These are phyloP conservation scores for Anolis sagrei DNA, from an alignment of 2,113 vertebrate genomes.

Conservation along the genomic window DNA sequence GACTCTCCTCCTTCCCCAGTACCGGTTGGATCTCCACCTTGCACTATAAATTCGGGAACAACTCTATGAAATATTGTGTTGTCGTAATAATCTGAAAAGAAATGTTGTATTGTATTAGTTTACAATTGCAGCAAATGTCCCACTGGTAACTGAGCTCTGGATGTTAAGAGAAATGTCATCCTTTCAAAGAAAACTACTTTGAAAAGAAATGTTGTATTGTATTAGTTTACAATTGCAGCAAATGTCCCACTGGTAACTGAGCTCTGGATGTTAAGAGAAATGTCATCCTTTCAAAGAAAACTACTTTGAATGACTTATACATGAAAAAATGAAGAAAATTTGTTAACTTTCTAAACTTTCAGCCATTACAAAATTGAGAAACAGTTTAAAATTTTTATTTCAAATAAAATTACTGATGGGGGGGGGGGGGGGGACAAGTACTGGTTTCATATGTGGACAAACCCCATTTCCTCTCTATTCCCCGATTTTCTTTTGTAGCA, in stretches of 20 bases:
- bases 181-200: slow-evolving; percentile 53
- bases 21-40: slow-evolving; percentile 95
- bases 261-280: no score
- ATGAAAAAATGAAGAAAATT: not conserved
- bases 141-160: not conserved
- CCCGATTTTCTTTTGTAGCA: not conserved
- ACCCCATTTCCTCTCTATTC: not conserved
- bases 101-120: not conserved
- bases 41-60: slow-evolving; percentile 94
- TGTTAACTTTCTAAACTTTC: not conserved
- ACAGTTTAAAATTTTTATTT: no score
- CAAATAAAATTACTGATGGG: not conserved
- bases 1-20: slow-evolving; percentile 94
- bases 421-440: no score
- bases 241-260: not conserved
- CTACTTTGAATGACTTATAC: no score
- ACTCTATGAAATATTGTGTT: slow-evolving; percentile 95
- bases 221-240: not conserved
- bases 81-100: slow-evolving; percentile 89
- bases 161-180: not conserved
- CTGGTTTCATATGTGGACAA: not conserved
- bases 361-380: not conserved
- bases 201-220: not conserved
- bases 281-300: not conserved
- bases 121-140: not conserved